Evolutionary conservation across 1,140 invertebrate genomes (phyloP).

Genomic region (Pseudomyrmex flavicornis): DNA sequence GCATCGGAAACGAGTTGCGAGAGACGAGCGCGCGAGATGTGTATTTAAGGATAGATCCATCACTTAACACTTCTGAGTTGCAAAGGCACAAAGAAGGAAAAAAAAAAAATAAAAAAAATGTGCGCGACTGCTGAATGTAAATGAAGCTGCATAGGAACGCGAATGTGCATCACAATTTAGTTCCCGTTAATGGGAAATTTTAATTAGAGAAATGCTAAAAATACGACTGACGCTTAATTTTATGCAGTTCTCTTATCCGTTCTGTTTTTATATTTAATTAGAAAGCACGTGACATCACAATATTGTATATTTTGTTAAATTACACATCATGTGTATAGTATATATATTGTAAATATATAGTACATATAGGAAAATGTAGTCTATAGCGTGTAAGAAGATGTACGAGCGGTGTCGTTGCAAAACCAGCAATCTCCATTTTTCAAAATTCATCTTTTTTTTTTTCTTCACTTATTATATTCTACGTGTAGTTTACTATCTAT

Average conservation of each 20-base stretch:
- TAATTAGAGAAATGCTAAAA: neutral
- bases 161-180: too few species aligned
- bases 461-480: too few species aligned
- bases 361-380: too few species aligned
- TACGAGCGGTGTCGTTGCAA: too few species aligned
- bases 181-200: neutral
- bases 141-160: neutral
- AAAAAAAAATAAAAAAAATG: neutral
- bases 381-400: too few species aligned
- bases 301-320: too few species aligned
- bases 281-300: neutral
- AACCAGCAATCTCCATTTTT: too few species aligned
- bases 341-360: too few species aligned
- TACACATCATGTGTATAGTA: too few species aligned
- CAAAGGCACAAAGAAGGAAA: neutral
- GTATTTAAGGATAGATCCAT: slow-evolving; percentile 41
- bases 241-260: neutral
- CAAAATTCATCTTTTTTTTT: too few species aligned
- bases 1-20: neutral
- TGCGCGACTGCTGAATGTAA: neutral
- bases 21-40: slow-evolving; percentile 8
- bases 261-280: neutral
- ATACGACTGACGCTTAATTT: neutral
- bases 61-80: slow-evolving; percentile 24
- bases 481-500: too few species aligned